Percentiles rank a stretch among this genome's conserved stretches.
phyloP scores from a whole-genome alignment of 2,797 vertebrate genomes.

The Alosa sapidissima region DNA sequence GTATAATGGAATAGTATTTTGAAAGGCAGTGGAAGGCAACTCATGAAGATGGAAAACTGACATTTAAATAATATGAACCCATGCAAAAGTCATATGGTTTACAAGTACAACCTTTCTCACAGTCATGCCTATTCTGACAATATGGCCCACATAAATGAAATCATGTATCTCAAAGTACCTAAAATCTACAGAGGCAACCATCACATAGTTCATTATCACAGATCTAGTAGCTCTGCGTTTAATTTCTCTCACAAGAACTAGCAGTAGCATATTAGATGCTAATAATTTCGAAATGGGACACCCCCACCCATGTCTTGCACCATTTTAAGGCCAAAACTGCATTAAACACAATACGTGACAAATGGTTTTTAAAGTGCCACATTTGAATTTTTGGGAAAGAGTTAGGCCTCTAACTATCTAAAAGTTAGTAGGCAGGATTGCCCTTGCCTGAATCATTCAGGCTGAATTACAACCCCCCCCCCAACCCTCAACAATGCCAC shows the following conservation, averaged over 20 bases:
- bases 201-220: background rate
- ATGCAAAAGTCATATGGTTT: background rate
- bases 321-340: background rate
- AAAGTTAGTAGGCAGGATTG: slow-evolving; percentile 4
- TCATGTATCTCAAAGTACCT: background rate
- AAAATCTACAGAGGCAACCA: background rate
- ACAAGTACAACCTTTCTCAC: background rate
- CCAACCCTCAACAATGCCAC: too few species aligned
- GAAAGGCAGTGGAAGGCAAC: slow-evolving; percentile 56
- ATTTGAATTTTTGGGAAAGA: background rate
- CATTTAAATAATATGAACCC: background rate
- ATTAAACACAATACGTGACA: background rate
- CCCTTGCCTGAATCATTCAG: background rate
- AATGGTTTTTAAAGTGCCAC: background rate
- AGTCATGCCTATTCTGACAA: background rate
- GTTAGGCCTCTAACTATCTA: background rate
- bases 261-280: background rate
- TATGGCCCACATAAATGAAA: background rate
- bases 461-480: background rate
- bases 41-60: background rate
- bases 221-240: background rate
- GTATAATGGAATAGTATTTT: background rate
- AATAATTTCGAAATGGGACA: background rate
- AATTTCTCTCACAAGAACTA: background rate
- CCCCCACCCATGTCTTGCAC: background rate